Evolutionary conservation across 2,113 vertebrate genomes (phyloP).

Genomic region (Brienomyrus brachyistius): DNA sequence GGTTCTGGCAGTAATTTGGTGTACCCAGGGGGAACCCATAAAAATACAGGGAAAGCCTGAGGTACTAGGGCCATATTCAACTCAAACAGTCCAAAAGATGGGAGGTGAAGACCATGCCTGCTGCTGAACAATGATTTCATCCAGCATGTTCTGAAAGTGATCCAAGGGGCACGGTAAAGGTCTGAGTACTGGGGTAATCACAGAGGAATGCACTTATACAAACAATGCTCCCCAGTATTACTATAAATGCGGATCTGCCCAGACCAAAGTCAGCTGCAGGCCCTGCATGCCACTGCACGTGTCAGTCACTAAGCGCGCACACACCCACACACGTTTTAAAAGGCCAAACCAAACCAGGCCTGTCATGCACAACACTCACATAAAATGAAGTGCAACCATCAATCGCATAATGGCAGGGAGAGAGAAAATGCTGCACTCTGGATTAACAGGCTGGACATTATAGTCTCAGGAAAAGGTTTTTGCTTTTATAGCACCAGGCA

Average conservation of each 20-base stretch:
- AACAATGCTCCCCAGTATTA: constrained; percentile 50
- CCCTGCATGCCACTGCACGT: constrained; percentile 38
- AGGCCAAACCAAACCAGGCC: neutral
- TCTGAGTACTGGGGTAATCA: constrained; percentile 51
- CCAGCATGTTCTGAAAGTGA: constrained; percentile 17
- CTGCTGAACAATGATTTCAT: neutral
- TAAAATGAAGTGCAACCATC: neutral
- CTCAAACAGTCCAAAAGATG: neutral
- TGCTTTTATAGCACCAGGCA: neutral
- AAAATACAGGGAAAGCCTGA: neutral
- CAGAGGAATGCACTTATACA: constrained; percentile 54
- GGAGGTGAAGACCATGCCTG: neutral
- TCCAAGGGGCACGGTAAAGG: constrained; percentile 37
- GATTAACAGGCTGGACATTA: neutral
- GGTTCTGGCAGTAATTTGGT: neutral
- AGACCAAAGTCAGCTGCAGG: constrained; percentile 37
- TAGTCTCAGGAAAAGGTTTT: neutral
- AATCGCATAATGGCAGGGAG: neutral
- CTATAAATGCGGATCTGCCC: constrained; percentile 50
- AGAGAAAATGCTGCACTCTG: neutral
- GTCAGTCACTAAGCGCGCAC: constrained; percentile 11
- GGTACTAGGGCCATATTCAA: neutral
- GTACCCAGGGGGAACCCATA: neutral
- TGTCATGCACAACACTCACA: neutral
- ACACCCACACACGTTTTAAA: neutral